A percentile compares a stretch with the other conserved stretches of the same genome.
phyloP scores from a whole-genome alignment of 2,113 vertebrate species.

The Megaceryle torquata region DNA sequence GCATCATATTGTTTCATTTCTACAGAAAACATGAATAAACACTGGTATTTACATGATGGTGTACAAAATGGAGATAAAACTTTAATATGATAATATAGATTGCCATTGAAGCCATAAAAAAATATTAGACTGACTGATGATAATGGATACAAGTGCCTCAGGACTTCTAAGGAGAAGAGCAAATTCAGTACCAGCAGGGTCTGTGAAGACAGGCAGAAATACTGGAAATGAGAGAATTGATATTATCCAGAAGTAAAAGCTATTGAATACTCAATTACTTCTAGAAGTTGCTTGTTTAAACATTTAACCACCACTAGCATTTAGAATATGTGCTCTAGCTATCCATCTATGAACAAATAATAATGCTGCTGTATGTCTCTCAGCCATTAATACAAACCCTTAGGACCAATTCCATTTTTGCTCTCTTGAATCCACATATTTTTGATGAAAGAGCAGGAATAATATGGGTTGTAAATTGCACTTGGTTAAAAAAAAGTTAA shows the following conservation, averaged over 20 bases:
- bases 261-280: constrained; percentile 53
- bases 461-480: constrained; percentile 4
- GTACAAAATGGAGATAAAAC: background rate
- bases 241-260: constrained; percentile 26
- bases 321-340: background rate
- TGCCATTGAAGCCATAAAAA: background rate
- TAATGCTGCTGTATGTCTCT: background rate
- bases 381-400: background rate
- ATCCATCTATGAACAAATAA: constrained; percentile 38
- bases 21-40: background rate
- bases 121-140: background rate
- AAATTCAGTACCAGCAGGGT: background rate
- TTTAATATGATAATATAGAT: background rate
- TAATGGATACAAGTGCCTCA: background rate
- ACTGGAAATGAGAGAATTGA: background rate
- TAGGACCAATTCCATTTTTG: constrained; percentile 11
- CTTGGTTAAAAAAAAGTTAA: background rate
- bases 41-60: background rate
- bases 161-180: background rate
- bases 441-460: constrained; percentile 19
- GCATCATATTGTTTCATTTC: background rate
- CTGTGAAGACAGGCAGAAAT: background rate
- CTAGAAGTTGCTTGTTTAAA: constrained; percentile 49
- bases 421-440: background rate
- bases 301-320: background rate